phyloP scores from a whole-genome alignment of 2,888 invertebrate genomes.

The Mylabris sibirica region DNA sequence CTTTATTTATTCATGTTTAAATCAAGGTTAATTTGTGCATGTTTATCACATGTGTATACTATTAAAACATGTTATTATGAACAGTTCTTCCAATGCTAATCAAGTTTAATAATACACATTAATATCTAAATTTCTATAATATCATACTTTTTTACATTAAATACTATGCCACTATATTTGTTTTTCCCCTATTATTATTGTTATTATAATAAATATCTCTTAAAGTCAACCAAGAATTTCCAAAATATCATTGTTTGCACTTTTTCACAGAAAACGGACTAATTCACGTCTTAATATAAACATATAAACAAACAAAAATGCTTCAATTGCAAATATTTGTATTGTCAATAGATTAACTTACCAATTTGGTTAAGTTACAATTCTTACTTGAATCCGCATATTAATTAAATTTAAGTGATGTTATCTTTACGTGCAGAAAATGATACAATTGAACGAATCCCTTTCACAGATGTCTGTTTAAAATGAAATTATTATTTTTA shows the following conservation, averaged over 20 bases:
- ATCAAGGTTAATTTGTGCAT: slow-evolving; percentile 17
- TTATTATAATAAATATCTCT: background rate
- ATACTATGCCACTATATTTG: slow-evolving; percentile 45
- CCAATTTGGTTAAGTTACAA: slow-evolving; percentile 44
- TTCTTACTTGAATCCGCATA: slow-evolving; percentile 33
- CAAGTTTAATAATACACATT: slow-evolving; percentile 36
- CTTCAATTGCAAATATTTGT: slow-evolving; percentile 40
- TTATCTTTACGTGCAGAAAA: slow-evolving; percentile 78
- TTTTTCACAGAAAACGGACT: slow-evolving; percentile 10
- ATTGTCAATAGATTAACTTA: slow-evolving; percentile 53
- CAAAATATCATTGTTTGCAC: slow-evolving; percentile 29
- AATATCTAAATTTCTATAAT: slow-evolving; percentile 37
- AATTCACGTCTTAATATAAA: slow-evolving; percentile 19
- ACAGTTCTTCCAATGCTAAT: slow-evolving; percentile 22
- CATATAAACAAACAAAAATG: slow-evolving; percentile 32
- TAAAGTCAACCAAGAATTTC: slow-evolving; percentile 24
- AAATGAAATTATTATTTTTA: slow-evolving; percentile 51
- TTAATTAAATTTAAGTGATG: slow-evolving; percentile 55
- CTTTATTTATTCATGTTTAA: slow-evolving; percentile 21
- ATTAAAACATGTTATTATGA: slow-evolving; percentile 15
- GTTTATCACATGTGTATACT: slow-evolving; percentile 21
- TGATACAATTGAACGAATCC: slow-evolving; percentile 84
- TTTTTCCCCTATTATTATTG: slow-evolving; percentile 10
- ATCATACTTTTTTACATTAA: slow-evolving; percentile 19
- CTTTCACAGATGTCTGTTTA: slow-evolving; percentile 82